phyloP scores from a whole-genome alignment of 2,113 vertebrate species.

The Arothron firmamentum region DNA sequence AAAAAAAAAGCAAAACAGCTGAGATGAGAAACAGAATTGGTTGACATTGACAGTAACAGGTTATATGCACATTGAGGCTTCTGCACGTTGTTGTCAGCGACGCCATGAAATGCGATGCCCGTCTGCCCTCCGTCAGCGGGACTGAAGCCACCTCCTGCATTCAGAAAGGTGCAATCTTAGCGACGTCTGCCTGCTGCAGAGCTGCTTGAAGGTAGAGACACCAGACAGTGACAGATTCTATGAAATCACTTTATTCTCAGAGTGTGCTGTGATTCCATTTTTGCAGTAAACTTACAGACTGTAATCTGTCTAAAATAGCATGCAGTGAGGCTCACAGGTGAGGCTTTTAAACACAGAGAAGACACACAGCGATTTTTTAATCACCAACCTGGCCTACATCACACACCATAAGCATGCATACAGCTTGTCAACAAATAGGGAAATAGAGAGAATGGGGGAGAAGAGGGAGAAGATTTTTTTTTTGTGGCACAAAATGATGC shows the following conservation, averaged over 20 bases:
- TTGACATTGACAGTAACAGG: constrained; percentile 54
- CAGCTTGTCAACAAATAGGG: constrained; percentile 67
- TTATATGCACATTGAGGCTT: constrained; percentile 48
- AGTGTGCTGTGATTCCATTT: constrained; percentile 89
- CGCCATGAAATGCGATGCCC: constrained; percentile 43
- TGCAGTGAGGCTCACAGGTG: constrained; percentile 86
- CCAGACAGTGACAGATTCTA: constrained; percentile 71
- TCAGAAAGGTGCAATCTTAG: constrained; percentile 10
- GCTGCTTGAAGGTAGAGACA: constrained; percentile 60
- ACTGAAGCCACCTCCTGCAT: constrained; percentile 1
- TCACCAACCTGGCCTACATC: constrained; percentile 72
- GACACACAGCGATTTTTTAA: constrained; percentile 68
- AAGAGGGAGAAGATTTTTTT: constrained; percentile 42
- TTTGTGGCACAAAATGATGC: constrained; percentile 71
- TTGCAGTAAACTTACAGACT: constrained; percentile 82
- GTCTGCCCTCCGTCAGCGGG: no score
- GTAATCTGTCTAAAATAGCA: constrained; percentile 80
- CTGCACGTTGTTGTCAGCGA: constrained; percentile 31
- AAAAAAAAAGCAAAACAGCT: constrained; percentile 39
- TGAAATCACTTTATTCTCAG: constrained; percentile 82
- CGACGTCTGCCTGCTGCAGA: constrained; percentile 1
- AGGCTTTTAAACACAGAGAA: constrained; percentile 74
- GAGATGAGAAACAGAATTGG: constrained; percentile 46
- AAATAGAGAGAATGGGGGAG: constrained; percentile 42
- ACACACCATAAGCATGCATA: constrained; percentile 80